Base-by-base conservation (phyloP, 2,797 vertebrate genomes). In the Pogonophryne albipinna region DNA sequence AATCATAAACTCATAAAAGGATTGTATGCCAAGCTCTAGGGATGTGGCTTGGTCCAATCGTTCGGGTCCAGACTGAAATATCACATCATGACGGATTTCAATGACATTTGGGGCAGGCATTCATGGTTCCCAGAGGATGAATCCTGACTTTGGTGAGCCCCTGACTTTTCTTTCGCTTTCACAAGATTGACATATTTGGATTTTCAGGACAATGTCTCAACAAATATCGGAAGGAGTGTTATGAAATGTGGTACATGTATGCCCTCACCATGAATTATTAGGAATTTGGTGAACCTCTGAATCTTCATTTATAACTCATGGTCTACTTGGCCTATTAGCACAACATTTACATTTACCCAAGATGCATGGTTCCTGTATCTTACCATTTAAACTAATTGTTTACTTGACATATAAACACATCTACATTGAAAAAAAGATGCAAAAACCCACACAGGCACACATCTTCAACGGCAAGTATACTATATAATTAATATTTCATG, bases 71-170 rank as follows among this genome's bases (percentile, higher is more conserved):
- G 41, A 62, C 0, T 13, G 16, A 59, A 59, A 59, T 45, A 49
- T 31, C 23, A 5, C 6, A 17, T 15, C 4, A 51, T 67, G 51
- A 74, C 59, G 17, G 23, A 71, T 60, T 12, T 44, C 45, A 2
- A 8, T 14, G 51, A 51, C 23, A 52, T 58, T 74, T 71, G 19
- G 20, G 16, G 49, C 38, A 69, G 62, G 51, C 51, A 60, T 23
- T 51, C 53, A 52, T 42, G 19, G 55, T 67, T 71, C 66, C 20
- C 62, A 42, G 6, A 63, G 58, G 68, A 80, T 66, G 23, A 61
- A 20, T 71, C 69, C 46, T 53, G 57, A 66, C 50, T 41, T 64
- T 52, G n/a, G 19, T 19, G 52, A 73, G 41, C 11, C 31, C 50
- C 3, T 61, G 11, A 67, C 45, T 49, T 50, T 41, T 66, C 34